These are phyloP conservation scores for Carpatolechia fugitivella DNA, from an alignment of 2,888 invertebrate genomes.

Conservation along the genomic window DNA sequence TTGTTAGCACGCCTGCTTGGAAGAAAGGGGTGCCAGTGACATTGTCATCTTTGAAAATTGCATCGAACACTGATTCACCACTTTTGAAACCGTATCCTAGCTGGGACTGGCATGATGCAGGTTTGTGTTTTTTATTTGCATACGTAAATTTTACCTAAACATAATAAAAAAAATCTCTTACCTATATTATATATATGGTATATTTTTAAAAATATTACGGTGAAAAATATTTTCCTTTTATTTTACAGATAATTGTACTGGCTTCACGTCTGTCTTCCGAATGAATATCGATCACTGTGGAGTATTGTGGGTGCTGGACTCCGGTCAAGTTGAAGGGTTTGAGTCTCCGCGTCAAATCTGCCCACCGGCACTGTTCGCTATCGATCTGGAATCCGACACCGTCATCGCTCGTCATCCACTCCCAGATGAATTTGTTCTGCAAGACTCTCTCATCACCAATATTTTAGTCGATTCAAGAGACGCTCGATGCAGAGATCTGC, in stretches of 20 bases:
- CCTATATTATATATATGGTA: no score
- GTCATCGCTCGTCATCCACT: conserved; percentile 82
- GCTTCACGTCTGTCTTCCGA: conserved; percentile 89
- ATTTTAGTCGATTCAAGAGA: conserved; percentile 83
- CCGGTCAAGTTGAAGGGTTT: conserved; percentile 86
- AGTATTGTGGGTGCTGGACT: conserved; percentile 89
- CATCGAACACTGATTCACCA: conserved; percentile 77
- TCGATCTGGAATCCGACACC: conserved; percentile 83
- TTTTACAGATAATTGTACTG: conserved; percentile 66
- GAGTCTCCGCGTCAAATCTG: conserved; percentile 83
- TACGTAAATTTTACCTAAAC: background rate
- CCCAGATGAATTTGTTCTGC: conserved; percentile 82
- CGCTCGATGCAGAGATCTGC: conserved; percentile 80
- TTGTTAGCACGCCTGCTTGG: conserved; percentile 88
- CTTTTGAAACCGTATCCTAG: conserved; percentile 85
- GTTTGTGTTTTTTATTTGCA: conserved; percentile 32
- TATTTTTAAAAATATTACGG: background rate
- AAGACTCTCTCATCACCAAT: conserved; percentile 84
- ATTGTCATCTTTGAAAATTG: conserved; percentile 81
- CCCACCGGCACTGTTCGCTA: conserved; percentile 86
- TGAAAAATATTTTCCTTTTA: no score
- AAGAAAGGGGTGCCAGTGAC: conserved; percentile 87
- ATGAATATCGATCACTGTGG: conserved; percentile 87
- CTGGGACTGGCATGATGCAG: conserved; percentile 84
- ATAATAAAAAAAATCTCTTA: no score